Base-by-base conservation (phyloP, 2,113 vertebrate species). In the Epinephelus fuscoguttatus region DNA sequence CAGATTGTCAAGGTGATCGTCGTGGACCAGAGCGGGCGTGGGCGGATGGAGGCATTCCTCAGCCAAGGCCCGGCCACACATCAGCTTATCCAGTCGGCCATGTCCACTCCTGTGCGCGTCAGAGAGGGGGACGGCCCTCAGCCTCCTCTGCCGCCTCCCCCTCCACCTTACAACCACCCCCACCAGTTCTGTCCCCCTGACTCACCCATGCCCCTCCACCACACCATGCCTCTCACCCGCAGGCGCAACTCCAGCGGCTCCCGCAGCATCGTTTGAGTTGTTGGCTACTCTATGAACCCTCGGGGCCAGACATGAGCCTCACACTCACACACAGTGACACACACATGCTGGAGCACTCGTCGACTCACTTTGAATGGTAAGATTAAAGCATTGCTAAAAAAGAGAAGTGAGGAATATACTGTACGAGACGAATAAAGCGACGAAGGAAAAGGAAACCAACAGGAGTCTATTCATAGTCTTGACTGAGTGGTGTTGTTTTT, bases 1-100 rank as follows among this genome's bases (percentile, higher is more conserved):
- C 98, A 99, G 95, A 99, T 99, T 63, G 98, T 98, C 93, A 99
- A 99, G 95, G 97, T 99, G 95, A 99, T 99, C 84, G 98, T 99
- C n/a, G 91, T 99, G 96, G 98, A 99, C 96, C 96, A 98, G 94
- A 97, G 97, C 66, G 98, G 98, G 86, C 95, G 97, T 70, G 97
- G 97, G 78, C 96, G 96, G 33, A 97, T 98, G 96, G 97, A 98
- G 94, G 96, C 97, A 70, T 97, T 97, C 93, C 96, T 98, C 92
- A 98, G 97, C 94, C 97, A 98, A 93, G 97, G 96, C 82, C 97
- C 98, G 21, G 96, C 97, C 19, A 67, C 92, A 10, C 94, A 97
- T 89, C 98, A 98, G 0, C 93, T 98, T 93, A 96, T 97, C 78
- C 96, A 96, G 75, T 97, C 97, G 12, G 97, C 97, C 63, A 91